These are phyloP conservation scores for Plusia festucae DNA, from an alignment of 2,888 invertebrate genomes.

Conservation along the genomic window DNA sequence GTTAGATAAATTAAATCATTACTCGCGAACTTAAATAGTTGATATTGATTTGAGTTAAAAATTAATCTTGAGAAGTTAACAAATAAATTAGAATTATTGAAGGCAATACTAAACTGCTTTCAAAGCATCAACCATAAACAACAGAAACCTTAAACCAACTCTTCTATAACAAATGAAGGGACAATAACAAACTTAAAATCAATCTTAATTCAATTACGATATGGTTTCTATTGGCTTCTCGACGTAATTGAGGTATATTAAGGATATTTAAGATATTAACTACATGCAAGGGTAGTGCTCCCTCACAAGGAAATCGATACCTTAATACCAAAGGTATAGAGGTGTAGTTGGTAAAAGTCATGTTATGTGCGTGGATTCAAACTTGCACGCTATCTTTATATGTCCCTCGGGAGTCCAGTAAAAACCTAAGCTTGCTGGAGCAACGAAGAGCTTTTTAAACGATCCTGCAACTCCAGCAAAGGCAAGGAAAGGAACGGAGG, in stretches of 20 bases:
- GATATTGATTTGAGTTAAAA: too few relatives aligned
- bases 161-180: not conserved
- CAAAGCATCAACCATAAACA: not conserved
- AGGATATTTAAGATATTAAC: constrained; percentile 6
- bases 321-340: not conserved
- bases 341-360: not conserved
- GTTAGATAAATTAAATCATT: too few relatives aligned
- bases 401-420: too few relatives aligned
- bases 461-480: too few relatives aligned
- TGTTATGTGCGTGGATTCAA: not conserved
- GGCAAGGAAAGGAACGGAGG: too few relatives aligned
- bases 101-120: not conserved
- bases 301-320: not conserved
- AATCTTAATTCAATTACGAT: not conserved
- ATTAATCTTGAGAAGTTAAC: too few relatives aligned
- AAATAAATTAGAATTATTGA: too few relatives aligned
- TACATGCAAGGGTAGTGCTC: constrained; percentile 6
- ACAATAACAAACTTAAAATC: not conserved
- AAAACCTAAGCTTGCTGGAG: too few relatives aligned
- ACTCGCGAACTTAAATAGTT: too few relatives aligned
- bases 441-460: too few relatives aligned
- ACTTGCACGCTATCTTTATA: not conserved
- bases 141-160: not conserved
- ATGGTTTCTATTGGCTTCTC: constrained; percentile 1
- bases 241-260: not conserved